phyloP scores from a whole-genome alignment of 2,113 vertebrate genomes.

The Rutilus rutilus region DNA sequence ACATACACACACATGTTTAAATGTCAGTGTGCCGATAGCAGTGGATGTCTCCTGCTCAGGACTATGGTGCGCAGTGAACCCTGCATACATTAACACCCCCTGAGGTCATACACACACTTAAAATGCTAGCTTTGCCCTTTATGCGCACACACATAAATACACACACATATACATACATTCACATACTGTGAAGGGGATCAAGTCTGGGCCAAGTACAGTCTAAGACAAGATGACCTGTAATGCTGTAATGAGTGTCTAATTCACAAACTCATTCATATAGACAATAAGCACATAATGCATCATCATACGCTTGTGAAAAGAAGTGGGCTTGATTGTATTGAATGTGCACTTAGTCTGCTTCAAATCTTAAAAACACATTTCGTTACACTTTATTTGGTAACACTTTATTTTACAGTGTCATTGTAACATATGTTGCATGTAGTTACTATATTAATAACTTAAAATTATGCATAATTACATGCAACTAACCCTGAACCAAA shows the following conservation, averaged over 20 bases:
- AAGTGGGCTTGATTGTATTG: neutral
- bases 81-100: slow-evolving; percentile 41
- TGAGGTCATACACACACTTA: slow-evolving; percentile 27
- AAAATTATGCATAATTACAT: no score
- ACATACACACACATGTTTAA: slow-evolving; percentile 30
- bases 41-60: slow-evolving; percentile 10
- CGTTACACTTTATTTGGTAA: no score
- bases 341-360: neutral
- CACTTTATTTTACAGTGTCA: no score
- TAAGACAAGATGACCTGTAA: neutral
- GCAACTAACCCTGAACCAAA: no score
- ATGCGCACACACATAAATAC: neutral
- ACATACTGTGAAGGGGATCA: slow-evolving; percentile 41
- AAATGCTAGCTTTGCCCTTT: slow-evolving; percentile 11
- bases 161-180: slow-evolving; percentile 24
- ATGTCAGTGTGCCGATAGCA: slow-evolving; percentile 59
- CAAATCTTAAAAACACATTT: no score
- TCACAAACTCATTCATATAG: neutral
- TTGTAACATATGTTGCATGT: no score
- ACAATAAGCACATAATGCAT: neutral
- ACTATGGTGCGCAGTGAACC: neutral
- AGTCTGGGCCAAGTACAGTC: neutral
- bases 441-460: no score
- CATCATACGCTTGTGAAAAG: neutral
- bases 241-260: neutral